A percentile compares a stretch with the other conserved stretches of the same genome.
Evolutionary conservation across 2,113 vertebrate species (phyloP).

Genomic region (Hemiprocne comata): DNA sequence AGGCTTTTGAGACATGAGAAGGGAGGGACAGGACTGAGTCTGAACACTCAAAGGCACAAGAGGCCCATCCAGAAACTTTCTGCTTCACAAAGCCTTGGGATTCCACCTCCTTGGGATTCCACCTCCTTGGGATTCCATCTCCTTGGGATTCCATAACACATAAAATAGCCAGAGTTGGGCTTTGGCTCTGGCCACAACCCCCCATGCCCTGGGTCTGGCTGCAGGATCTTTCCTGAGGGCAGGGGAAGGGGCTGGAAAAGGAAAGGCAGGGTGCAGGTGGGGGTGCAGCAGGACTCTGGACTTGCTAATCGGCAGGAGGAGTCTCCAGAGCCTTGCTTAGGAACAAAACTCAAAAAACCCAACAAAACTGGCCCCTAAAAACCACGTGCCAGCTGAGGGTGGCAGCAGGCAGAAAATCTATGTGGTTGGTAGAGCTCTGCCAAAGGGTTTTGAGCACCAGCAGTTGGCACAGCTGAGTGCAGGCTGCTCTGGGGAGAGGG

Average conservation of each 20-base stretch:
- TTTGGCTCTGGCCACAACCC: too few species aligned
- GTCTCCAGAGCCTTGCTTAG: background rate
- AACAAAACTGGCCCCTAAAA: background rate
- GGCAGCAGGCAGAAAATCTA: accelerated
- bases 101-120: background rate
- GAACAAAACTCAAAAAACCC: background rate
- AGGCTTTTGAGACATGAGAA: background rate
- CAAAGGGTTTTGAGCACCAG: background rate
- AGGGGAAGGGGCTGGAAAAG: background rate
- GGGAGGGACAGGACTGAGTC: background rate
- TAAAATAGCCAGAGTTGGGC: accelerated
- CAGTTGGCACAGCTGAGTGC: accelerated
- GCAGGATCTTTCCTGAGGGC: background rate
- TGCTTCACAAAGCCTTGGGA: background rate
- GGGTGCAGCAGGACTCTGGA: background rate
- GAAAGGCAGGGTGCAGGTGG: background rate
- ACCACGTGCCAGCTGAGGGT: accelerated
- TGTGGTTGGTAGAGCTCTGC: background rate
- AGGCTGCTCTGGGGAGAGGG: background rate
- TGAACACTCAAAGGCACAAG: background rate
- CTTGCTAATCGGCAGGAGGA: background rate
- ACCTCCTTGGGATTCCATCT: background rate
- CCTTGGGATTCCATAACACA: accelerated
- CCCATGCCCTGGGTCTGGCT: accelerated
- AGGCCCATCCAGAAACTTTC: background rate